Evolutionary conservation across 2,113 vertebrate genomes (phyloP).

Genomic region (Cardinalis cardinalis): DNA sequence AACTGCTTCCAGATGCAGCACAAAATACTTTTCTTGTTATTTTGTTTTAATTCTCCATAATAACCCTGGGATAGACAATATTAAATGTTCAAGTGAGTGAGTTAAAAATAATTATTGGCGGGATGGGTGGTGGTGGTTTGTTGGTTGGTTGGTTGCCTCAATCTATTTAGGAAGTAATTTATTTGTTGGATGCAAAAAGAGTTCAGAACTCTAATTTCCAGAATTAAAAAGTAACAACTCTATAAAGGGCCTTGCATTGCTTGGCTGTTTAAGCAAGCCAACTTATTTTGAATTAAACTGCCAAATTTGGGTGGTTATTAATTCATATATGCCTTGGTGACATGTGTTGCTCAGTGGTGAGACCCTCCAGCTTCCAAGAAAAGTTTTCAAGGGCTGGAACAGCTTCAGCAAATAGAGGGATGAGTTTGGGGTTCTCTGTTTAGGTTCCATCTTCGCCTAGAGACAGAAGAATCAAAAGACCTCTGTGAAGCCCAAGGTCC

Average conservation of each 20-base stretch:
- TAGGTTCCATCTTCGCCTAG: background rate
- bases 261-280: background rate
- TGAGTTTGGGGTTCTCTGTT: background rate
- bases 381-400: background rate
- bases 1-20: conserved; percentile 39
- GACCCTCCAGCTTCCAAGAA: background rate
- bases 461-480: background rate
- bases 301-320: background rate
- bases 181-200: background rate
- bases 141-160: conserved; percentile 12
- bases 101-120: background rate
- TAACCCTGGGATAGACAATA: background rate
- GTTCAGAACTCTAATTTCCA: conserved; percentile 15
- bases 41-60: background rate
- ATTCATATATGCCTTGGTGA: background rate
- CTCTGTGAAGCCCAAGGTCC: background rate
- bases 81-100: conserved; percentile 4
- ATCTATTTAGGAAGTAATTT: conserved; percentile 37
- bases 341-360: background rate
- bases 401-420: background rate
- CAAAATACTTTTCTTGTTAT: conserved; percentile 10
- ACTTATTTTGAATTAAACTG: background rate
- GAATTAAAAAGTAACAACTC: background rate
- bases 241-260: background rate
- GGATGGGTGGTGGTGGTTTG: background rate